Evolutionary conservation across 2,888 invertebrate species (phyloP).

Genomic region (Dolomedes plantarius): DNA sequence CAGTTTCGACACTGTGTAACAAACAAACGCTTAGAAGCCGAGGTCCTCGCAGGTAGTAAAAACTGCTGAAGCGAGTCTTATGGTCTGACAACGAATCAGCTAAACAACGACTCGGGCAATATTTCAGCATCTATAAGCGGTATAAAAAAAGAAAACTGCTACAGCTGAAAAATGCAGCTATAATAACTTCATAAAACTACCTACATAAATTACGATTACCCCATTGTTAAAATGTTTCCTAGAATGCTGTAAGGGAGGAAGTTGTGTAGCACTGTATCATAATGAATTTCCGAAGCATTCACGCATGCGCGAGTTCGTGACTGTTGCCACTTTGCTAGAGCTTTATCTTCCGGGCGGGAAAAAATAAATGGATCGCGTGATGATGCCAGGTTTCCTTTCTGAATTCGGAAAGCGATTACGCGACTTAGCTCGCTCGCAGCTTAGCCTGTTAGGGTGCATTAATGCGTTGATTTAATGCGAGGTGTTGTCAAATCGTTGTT

Average conservation of each 20-base stretch:
- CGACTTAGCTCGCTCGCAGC: constrained; percentile 50
- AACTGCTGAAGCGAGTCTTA: not conserved
- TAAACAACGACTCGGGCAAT: not conserved
- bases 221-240: constrained; percentile 46
- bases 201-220: constrained; percentile 62
- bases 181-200: constrained; percentile 67
- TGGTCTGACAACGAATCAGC: constrained; percentile 16
- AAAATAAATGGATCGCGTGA: constrained; percentile 59
- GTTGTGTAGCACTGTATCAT: constrained; percentile 59
- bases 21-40: not conserved
- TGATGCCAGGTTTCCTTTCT: constrained; percentile 42
- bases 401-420: constrained; percentile 59
- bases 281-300: constrained; percentile 60
- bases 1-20: not conserved
- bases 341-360: constrained; percentile 60
- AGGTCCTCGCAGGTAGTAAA: not conserved
- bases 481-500: constrained; percentile 57
- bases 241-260: constrained; percentile 42
- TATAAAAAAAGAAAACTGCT: constrained; percentile 22
- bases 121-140: not conserved
- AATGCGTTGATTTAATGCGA: constrained; percentile 65
- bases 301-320: constrained; percentile 71
- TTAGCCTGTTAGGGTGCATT: constrained; percentile 58
- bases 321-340: constrained; percentile 66
- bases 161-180: constrained; percentile 49